phyloP scores from a whole-genome alignment of 2,888 invertebrate species.

The Ophonus ardosiacus region DNA sequence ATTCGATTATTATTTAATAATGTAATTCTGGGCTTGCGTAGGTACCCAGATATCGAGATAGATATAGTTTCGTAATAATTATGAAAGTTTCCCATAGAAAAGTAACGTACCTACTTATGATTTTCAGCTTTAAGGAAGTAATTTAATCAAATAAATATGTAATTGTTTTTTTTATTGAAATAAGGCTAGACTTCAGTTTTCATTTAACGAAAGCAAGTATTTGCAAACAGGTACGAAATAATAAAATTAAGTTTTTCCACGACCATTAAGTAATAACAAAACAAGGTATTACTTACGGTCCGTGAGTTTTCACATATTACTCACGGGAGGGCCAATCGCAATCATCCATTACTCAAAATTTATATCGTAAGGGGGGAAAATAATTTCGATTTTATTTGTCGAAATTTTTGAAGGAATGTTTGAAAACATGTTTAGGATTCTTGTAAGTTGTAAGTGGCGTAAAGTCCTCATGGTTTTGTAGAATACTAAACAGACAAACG shows the following conservation, averaged over 20 bases:
- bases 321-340: too few relatives aligned
- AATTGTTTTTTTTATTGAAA: slow-evolving; percentile 26
- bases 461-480: neutral
- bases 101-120: neutral
- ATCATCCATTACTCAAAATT: too few relatives aligned
- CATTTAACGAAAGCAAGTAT: slow-evolving; percentile 1
- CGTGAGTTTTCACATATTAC: too few relatives aligned
- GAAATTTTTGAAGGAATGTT: neutral
- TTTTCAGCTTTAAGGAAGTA: slow-evolving; percentile 29
- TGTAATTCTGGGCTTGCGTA: neutral
- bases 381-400: too few relatives aligned
- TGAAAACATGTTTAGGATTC: neutral
- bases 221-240: slow-evolving; percentile 13
- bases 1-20: too few relatives aligned
- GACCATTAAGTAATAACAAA: too few relatives aligned
- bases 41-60: too few relatives aligned
- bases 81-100: slow-evolving; percentile 8
- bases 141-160: slow-evolving; percentile 45
- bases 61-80: slow-evolving; percentile 23
- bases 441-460: slow-evolving; percentile 21
- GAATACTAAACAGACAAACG: slow-evolving; percentile 40
- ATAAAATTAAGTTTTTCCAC: slow-evolving; percentile 1
- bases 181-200: neutral
- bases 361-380: too few relatives aligned
- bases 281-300: too few relatives aligned